Evolutionary conservation across 2,888 invertebrate species (phyloP), one percentile per base, ranked within the genome.

Genomic region (Nemotelus pantherinus): DNA sequence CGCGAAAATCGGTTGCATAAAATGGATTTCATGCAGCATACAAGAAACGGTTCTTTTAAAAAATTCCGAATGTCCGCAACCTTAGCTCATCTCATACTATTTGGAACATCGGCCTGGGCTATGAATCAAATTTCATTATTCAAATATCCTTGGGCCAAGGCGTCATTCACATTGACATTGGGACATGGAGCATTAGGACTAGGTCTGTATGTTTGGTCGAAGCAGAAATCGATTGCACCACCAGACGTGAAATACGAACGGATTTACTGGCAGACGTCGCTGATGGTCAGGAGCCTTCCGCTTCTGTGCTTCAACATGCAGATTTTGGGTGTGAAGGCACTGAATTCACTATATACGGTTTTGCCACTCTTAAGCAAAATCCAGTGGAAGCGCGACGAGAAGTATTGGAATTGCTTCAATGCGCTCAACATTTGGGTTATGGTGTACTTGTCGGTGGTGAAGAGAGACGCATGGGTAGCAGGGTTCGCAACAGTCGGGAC

Each of bases 91-190:
- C 44, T 64, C 6, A 64, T 64, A 64, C 64, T 64, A 2, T 6
- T 44, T 9, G 64, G 64, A 44, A 43, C 64, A 44, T 64, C 64
- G n/a, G 7, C 6, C 3, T 64, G 44, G 41, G 64, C 64, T 9
- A 7, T 41, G 64, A 64, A 44, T 9, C 64, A 64, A 43, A 44
- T 64, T 43, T 64, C 64, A 44, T 43, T 64, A 7, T 6, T n/a
- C 41, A 5, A 64, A 43, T n/a, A 64, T 64, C 64, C 64, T 9
- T 64, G 64, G 43, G 64, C 64, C 44, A 3, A 43, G 44, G 9
- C 43, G 2, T 10, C 60, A 39, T 60, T 25, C 25, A n/a, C 60
- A 3, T 9, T 63, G 41, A 63, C 63, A 1, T 3, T 63, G 25
- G 41, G 63, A 9, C 63, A 63, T 63, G 63, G 63, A 41, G 9